phyloP scores from a whole-genome alignment of 2,113 vertebrate genomes.

The Hystrix brachyura region DNA sequence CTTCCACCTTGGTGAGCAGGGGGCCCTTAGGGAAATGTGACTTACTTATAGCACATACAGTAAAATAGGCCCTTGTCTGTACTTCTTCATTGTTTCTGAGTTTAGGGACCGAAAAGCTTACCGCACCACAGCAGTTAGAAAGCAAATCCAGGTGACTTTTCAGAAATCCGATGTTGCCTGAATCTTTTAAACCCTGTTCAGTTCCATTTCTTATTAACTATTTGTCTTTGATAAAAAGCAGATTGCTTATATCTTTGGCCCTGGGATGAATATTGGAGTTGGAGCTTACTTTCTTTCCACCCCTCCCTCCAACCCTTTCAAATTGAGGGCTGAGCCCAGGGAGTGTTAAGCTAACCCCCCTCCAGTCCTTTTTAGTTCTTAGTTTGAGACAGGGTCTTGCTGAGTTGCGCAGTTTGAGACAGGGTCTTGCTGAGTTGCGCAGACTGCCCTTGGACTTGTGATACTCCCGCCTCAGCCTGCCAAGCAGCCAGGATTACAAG shows the following conservation, averaged over 20 bases:
- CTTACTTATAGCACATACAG: neutral
- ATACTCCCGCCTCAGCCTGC: neutral
- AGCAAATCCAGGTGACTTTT: neutral
- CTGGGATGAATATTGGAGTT: constrained; percentile 22
- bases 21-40: neutral
- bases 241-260: neutral
- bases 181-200: constrained; percentile 31
- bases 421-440: neutral
- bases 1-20: neutral
- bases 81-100: neutral
- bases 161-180: neutral
- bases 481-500: neutral
- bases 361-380: neutral
- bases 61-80: neutral
- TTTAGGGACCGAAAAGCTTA: neutral
- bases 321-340: too few relatives aligned
- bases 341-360: too few relatives aligned
- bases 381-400: neutral
- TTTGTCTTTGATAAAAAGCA: constrained; percentile 35
- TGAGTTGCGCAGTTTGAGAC: neutral
- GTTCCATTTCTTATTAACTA: neutral
- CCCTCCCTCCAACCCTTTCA: neutral
- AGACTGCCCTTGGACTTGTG: neutral
- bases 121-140: neutral
- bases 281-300: neutral